A percentile compares a stretch with the other conserved stretches of the same genome.
These are phyloP conservation scores for Neodiprion lecontei DNA, from an alignment of 1,140 invertebrate genomes.

Conservation along the genomic window DNA sequence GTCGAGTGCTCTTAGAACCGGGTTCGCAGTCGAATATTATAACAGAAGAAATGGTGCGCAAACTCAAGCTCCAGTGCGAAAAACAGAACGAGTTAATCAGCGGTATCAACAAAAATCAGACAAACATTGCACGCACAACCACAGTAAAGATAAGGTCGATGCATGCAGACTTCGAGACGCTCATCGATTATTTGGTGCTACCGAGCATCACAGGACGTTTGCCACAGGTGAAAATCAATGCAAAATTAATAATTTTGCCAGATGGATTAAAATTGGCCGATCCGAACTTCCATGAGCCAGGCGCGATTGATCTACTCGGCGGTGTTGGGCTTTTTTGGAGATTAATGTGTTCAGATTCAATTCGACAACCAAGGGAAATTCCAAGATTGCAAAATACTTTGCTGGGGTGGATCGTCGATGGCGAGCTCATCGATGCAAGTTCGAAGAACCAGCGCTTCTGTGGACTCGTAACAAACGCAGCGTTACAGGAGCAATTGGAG, in stretches of 20 bases:
- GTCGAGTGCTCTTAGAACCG: slow-evolving; percentile 27
- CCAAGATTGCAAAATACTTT: slow-evolving; percentile 41
- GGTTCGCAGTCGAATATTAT: slow-evolving; percentile 32
- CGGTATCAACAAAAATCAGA: slow-evolving; percentile 21
- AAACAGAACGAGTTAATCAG: slow-evolving; percentile 15
- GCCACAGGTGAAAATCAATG: slow-evolving; percentile 21
- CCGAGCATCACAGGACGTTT: slow-evolving; percentile 24
- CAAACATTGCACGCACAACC: slow-evolving; percentile 17
- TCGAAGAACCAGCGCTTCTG: slow-evolving; percentile 17
- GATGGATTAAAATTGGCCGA: slow-evolving; percentile 34
- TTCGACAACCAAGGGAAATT: slow-evolving; percentile 28
- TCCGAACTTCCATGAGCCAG: slow-evolving; percentile 33
- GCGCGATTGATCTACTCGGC: slow-evolving; percentile 35
- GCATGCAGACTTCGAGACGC: slow-evolving; percentile 15
- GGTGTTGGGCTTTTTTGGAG: slow-evolving; percentile 39
- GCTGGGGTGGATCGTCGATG: slow-evolving; percentile 41
- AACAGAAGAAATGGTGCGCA: slow-evolving; percentile 19
- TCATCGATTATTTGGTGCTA: slow-evolving; percentile 25
- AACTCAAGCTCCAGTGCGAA: slow-evolving; percentile 17
- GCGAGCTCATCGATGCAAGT: slow-evolving; percentile 17
- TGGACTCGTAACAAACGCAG: background rate
- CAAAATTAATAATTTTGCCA: slow-evolving; percentile 16
- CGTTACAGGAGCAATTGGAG: slow-evolving; percentile 14
- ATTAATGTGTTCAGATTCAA: slow-evolving; percentile 9
- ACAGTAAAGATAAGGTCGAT: slow-evolving; percentile 26